These are phyloP conservation scores for Ivindomyrus marchei DNA, from an alignment of 2,113 vertebrate genomes.

Conservation along the genomic window DNA sequence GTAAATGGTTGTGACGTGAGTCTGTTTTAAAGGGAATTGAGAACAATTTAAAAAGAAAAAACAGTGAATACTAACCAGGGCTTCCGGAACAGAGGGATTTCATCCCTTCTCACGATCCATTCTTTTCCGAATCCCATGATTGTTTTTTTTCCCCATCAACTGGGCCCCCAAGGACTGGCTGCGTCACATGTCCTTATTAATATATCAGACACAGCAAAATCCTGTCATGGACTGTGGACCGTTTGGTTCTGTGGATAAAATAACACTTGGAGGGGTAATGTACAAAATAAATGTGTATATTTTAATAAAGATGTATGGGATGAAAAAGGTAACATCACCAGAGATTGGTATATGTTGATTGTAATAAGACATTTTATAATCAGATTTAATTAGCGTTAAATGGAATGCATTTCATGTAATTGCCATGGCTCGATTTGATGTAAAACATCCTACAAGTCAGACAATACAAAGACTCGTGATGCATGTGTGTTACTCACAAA, in stretches of 20 bases:
- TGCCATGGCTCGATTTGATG: background rate
- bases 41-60: background rate
- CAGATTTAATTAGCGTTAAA: background rate
- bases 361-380: background rate
- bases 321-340: background rate
- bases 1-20: conserved; percentile 15
- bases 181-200: background rate
- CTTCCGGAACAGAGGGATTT: background rate
- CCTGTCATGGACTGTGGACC: background rate
- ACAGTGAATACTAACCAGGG: conserved; percentile 25
- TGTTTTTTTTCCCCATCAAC: background rate
- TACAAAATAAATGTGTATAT: conserved; percentile 12
- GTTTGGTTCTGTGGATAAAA: conserved; percentile 2
- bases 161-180: conserved; percentile 9
- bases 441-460: background rate
- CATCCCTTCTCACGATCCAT: background rate
- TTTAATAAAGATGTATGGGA: background rate
- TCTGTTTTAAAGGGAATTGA: background rate
- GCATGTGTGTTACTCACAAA: background rate
- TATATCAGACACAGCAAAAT: background rate
- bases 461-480: background rate
- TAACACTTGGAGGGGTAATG: conserved; percentile 5
- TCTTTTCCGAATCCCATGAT: conserved; percentile 28
- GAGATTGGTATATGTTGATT: background rate
- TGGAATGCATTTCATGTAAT: background rate